Base-by-base conservation (phyloP, 1,140 invertebrate species). In the Calycopis cecrops region DNA sequence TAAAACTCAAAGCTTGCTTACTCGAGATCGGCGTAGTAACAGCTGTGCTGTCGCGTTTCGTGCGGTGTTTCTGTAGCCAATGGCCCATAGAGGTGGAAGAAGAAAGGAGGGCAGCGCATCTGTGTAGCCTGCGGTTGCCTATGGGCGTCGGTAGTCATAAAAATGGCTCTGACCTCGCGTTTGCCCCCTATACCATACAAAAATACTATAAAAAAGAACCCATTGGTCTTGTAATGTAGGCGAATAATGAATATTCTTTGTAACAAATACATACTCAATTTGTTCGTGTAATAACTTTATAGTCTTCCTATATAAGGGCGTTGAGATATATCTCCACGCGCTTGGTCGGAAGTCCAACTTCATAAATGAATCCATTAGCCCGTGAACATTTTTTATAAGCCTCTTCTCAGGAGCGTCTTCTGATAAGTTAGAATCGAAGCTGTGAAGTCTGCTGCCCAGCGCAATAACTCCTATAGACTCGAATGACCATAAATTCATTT, bases 401-500 rank as follows among this genome's bases (percentile, higher is more conserved):
- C 82, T 72, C 48, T 85, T 84, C 1, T 88, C 88, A 35, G 91
- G 90, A 6, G 89, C 89, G 35, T 91, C 86, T 34, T 81, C 64
- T 0, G 85, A 60, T 1, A 91, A 66, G 44, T 89, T 82, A 0
- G 63, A 53, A 50, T 88, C 60, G 54, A 92, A 71, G 67, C 92
- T 91, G n/a, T 90, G 91, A 9, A 95, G 73, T n/a, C 92, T 85
- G n/a, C 87, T 87, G 47, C 94, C 92, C 28, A 95, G 77, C 0
- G 92, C 92, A 1, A 95, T 89, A 11, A 90, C 71, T 1, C 86
- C 90, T 8, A 94, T 91, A 0, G 91, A 92, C 70, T 95, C 93
- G 16, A 94, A 67, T 1, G 92, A 83, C 90, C 92, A 92, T 65
- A 91, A 90, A 65, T 91, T 91, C 51, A 93, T 81, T 69, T 93